A percentile compares a stretch with the other conserved stretches of the same genome.
Conservation (phyloP, 2,797 vertebrate genomes). For the Vultur gryphus region DNA sequence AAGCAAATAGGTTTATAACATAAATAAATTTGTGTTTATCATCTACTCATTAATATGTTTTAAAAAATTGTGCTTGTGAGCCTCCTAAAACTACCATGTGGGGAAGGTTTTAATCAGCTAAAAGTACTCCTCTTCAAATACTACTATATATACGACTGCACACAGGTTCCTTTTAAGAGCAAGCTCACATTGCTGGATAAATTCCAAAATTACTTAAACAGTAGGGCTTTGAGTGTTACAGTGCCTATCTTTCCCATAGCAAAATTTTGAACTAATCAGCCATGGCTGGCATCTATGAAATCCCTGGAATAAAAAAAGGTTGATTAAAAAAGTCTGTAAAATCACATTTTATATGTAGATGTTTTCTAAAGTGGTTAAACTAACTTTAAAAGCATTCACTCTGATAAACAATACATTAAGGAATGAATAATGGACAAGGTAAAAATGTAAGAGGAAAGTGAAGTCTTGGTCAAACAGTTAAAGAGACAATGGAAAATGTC, state of each 20-base stretch:
- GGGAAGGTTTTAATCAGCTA: background rate
- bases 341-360: background rate
- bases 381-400: background rate
- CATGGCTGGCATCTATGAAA: background rate
- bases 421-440: background rate
- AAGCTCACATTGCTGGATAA: background rate
- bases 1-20: background rate
- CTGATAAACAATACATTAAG: background rate
- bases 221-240: background rate
- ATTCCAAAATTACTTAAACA: background rate
- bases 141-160: background rate
- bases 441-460: background rate
- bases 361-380: background rate
- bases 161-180: background rate
- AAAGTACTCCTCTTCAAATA: background rate
- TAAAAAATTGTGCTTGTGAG: background rate
- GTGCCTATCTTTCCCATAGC: background rate
- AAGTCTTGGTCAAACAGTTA: background rate
- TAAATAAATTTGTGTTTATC: background rate
- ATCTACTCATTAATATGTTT: background rate
- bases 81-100: background rate
- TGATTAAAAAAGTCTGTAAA: background rate
- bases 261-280: background rate
- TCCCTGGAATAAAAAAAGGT: background rate
- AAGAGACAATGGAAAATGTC: background rate